Evolutionary conservation across 2,113 vertebrate species (phyloP).

Genomic region (Engraulis encrasicolus): DNA sequence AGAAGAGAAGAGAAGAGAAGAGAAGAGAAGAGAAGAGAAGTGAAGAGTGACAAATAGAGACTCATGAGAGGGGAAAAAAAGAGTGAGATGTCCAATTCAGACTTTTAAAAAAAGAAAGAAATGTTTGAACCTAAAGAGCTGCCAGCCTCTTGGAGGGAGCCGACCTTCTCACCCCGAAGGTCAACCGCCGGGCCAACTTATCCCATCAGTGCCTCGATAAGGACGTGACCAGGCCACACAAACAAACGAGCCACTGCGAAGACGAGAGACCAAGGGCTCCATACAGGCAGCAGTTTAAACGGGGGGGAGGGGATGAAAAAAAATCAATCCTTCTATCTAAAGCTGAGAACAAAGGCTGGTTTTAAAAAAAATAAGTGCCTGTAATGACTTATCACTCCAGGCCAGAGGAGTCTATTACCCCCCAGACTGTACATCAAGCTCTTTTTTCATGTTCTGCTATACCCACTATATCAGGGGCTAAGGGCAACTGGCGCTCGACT

Average conservation of each 20-base stretch:
- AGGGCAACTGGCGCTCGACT: conserved; percentile 46
- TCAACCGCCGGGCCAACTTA: conserved; percentile 14
- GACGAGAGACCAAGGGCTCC: conserved; percentile 11
- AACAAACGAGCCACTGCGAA: conserved; percentile 17
- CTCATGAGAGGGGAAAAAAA: not conserved
- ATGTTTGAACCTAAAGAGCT: not conserved
- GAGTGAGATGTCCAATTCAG: not conserved
- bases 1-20: too few species aligned
- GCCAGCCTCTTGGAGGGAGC: not conserved
- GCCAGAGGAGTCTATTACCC: conserved; percentile 68
- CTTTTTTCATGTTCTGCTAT: conserved; percentile 63
- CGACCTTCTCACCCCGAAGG: conserved; percentile 10
- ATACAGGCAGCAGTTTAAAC: not conserved
- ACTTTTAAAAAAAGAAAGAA: not conserved
- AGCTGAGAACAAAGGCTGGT: conserved; percentile 54
- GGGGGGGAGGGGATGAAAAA: conserved; percentile 20
- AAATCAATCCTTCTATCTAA: conserved; percentile 48
- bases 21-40: not conserved
- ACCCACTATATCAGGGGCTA: conserved; percentile 44
- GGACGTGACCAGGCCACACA: conserved; percentile 5
- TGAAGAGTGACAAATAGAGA: not conserved
- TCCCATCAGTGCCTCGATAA: not conserved
- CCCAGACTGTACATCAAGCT: conserved; percentile 55
- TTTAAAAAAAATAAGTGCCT: conserved; percentile 56
- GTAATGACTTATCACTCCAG: conserved; percentile 65